Percentiles rank a stretch among this genome's conserved stretches.
phyloP scores from a whole-genome alignment of 2,888 invertebrate genomes.

The Nomada fucata region DNA sequence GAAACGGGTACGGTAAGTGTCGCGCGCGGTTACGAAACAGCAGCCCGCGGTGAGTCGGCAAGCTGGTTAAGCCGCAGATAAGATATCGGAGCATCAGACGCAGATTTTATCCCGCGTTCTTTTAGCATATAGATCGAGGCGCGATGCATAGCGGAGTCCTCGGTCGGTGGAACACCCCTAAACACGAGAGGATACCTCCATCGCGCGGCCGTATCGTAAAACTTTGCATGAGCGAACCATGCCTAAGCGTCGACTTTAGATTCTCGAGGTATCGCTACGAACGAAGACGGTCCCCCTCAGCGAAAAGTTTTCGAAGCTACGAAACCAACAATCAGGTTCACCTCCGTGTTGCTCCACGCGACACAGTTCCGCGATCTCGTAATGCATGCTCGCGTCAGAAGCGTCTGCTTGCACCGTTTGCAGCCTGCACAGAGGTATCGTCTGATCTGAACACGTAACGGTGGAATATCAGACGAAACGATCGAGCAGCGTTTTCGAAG shows the following conservation, averaged over 20 bases:
- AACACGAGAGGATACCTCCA: constrained; percentile 20
- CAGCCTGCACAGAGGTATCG: not conserved
- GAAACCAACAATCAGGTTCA: not conserved
- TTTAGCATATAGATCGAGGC: constrained; percentile 75
- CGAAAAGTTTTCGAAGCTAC: constrained; percentile 26
- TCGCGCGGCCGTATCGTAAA: constrained; percentile 30
- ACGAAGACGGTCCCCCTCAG: not conserved
- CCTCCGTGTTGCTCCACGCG: not conserved
- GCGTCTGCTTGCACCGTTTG: constrained; percentile 17
- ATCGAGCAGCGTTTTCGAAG: not conserved
- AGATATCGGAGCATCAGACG: constrained; percentile 42
- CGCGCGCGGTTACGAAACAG: constrained; percentile 25
- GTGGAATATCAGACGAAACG: constrained; percentile 11
- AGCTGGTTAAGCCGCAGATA: constrained; percentile 55
- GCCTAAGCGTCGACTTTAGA: constrained; percentile 32
- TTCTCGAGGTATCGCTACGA: constrained; percentile 8
- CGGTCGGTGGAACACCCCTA: not conserved
- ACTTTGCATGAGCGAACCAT: constrained; percentile 34
- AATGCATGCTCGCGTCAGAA: not conserved
- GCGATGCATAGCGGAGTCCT: constrained; percentile 19
- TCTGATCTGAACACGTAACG: constrained; percentile 8
- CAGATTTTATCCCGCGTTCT: constrained; percentile 59
- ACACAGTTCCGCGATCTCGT: not conserved
- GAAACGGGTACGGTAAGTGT: constrained; percentile 6
- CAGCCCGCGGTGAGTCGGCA: constrained; percentile 33